These are phyloP conservation scores for Diaperis boleti DNA, from an alignment of 2,888 invertebrate species.

Conservation along the genomic window DNA sequence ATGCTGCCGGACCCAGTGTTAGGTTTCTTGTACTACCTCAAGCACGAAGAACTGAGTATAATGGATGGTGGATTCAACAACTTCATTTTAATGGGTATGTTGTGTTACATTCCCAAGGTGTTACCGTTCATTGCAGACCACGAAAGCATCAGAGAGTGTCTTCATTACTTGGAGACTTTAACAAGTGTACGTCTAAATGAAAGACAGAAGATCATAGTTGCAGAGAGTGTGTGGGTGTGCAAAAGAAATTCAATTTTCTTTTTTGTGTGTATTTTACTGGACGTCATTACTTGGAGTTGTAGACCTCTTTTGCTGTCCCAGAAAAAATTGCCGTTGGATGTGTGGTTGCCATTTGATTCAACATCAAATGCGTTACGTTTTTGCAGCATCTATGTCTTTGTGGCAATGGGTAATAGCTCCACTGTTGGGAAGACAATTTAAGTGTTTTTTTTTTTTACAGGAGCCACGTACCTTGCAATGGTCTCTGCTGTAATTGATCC, in stretches of 20 bases:
- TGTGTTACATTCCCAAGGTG: not conserved
- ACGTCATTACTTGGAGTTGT: not conserved
- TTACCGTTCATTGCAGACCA: not conserved
- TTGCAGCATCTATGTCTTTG: not conserved
- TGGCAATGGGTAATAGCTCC: not conserved
- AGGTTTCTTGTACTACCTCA: not conserved
- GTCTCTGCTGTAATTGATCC: conserved; percentile 3
- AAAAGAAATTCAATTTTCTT: not conserved
- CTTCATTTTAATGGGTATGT: not conserved
- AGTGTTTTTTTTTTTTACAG: not conserved
- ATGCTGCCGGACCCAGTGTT: not conserved
- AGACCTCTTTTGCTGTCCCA: not conserved
- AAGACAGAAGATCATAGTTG: not conserved
- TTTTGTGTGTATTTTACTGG: not conserved
- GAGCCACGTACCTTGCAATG: not conserved
- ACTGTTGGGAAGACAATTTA: too few relatives aligned
- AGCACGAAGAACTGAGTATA: not conserved
- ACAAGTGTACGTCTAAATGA: not conserved
- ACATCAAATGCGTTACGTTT: not conserved
- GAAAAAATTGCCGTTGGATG: conserved; percentile 4
- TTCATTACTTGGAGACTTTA: not conserved
- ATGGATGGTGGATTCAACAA: not conserved
- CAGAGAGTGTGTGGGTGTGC: not conserved
- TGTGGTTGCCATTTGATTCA: conserved; percentile 17
- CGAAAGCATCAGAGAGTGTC: not conserved